Evolutionary conservation across 2,888 invertebrate species (phyloP).

Genomic region (Leptinotarsa haldemani): DNA sequence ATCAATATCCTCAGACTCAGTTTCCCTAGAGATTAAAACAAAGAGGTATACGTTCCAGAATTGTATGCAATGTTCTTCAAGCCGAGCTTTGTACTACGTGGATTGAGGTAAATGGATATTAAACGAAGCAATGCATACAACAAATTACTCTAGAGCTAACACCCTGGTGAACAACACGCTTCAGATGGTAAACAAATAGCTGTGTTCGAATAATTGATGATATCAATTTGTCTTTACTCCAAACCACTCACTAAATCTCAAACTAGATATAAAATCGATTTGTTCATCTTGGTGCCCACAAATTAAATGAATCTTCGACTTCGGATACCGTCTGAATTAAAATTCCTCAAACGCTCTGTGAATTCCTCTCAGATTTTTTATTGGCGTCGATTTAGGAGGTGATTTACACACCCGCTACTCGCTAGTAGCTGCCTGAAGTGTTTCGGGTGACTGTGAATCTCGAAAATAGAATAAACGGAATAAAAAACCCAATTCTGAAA

Average conservation of each 20-base stretch:
- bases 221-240: constrained; percentile 27
- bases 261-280: constrained; percentile 17
- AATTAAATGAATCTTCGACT: constrained; percentile 10
- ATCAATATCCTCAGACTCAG: too few relatives aligned
- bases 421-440: neutral
- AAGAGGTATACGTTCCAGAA: too few relatives aligned
- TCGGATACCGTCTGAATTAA: constrained; percentile 18
- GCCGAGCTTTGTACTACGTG: neutral
- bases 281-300: neutral
- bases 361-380: constrained; percentile 26
- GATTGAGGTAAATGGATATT: neutral
- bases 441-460: neutral
- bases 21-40: too few relatives aligned
- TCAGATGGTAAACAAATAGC: constrained; percentile 21
- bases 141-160: neutral
- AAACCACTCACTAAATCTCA: constrained; percentile 32
- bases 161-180: neutral
- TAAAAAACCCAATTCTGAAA: neutral
- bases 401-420: constrained; percentile 18
- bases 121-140: neutral
- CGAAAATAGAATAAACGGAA: neutral
- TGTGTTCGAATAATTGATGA: constrained; percentile 28
- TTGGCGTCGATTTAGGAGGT: constrained; percentile 2
- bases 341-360: constrained; percentile 15
- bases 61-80: neutral